These are phyloP conservation scores for Cecidostiba fungosa DNA, from an alignment of 2,888 invertebrate genomes.

Conservation along the genomic window DNA sequence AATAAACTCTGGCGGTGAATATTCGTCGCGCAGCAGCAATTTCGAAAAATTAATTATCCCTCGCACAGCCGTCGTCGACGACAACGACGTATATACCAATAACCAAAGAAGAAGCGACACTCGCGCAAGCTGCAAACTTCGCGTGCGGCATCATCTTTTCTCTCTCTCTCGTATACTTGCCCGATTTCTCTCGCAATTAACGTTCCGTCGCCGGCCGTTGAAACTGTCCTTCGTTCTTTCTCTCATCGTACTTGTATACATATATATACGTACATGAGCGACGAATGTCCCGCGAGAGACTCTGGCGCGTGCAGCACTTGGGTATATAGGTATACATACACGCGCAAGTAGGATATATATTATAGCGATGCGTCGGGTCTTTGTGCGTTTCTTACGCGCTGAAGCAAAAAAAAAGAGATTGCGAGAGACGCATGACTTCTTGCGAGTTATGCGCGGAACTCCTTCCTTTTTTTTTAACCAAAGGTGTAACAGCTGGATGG, in stretches of 20 bases:
- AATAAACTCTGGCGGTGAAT: not conserved
- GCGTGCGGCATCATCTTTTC: constrained; percentile 10
- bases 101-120: not conserved
- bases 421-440: not conserved
- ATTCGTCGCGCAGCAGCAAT: not conserved
- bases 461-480: not conserved
- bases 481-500: not conserved
- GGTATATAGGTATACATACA: not conserved
- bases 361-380: not conserved
- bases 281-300: not conserved
- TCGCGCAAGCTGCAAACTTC: constrained; percentile 49
- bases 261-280: not conserved
- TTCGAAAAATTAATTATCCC: constrained; percentile 9
- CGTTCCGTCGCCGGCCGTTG: constrained; percentile 31
- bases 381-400: not conserved
- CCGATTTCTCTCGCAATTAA: constrained; percentile 60
- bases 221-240: not conserved
- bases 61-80: not conserved
- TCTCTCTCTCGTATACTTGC: not conserved
- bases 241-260: not conserved
- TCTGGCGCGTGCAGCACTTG: not conserved
- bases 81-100: not conserved
- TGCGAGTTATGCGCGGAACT: constrained; percentile 14
- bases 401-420: not conserved
- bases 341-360: too few relatives aligned